Base-by-base conservation (phyloP, 2,797 vertebrate species). In the Rhodeus uyekii region DNA sequence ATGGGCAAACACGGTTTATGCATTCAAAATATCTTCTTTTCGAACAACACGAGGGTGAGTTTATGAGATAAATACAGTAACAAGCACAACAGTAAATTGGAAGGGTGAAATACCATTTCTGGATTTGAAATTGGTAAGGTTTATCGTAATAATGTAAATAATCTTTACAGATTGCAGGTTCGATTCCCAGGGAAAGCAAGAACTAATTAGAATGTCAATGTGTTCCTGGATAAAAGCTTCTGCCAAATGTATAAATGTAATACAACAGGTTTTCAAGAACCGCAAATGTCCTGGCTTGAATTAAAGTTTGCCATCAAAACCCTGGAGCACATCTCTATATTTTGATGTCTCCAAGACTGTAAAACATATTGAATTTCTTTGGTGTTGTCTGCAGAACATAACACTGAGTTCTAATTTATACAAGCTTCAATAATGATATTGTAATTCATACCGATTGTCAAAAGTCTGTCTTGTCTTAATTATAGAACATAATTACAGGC, bases 341-440 rank as follows among this genome's bases (percentile, higher is more conserved):
- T 16, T 65, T 27, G 27, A 68, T 8, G 24, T 19, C 16, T 29
- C 8, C 4, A 69, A 3, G 39, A 72, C 16, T 5, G 16, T 48
- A 48, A 71, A 32, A 22, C 44, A 50, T 29, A 29, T n/a, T 72
- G 34, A 0, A 50, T 50, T 34, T 7, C 18, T 34, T 34, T 50
- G 19, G 29, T 72, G 29, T 14, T 50, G 69, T 50, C 69, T 72
- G 44, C 10, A 50, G 44, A 50, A 69, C 24, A 29, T 46, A 69
- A 50, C 29, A 4, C 46, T n/a, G 8, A 27, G 50, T 1, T 5
- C 22, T 72, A 13, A 72, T 72, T 71, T 13, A 50, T 50, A 50
- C 44, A 72, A 72, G 19, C 44, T 72, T 50, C 44, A 50, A 34
- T 71, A 48, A 71, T 71, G 44, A 13, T 71, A 71, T 50, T 50